Evolutionary conservation across 1,140 invertebrate genomes (phyloP).

Genomic region (Hycleus cichorii): DNA sequence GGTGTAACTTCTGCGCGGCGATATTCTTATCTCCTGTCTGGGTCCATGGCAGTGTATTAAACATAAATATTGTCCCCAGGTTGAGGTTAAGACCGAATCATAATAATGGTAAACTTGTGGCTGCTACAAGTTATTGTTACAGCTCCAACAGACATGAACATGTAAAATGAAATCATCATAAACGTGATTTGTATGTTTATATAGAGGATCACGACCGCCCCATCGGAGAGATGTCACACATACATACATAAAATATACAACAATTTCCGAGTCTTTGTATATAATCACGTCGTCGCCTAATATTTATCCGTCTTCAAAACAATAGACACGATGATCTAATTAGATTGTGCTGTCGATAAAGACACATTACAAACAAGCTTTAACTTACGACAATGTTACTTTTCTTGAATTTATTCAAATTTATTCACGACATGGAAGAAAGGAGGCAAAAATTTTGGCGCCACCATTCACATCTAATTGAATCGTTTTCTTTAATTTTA

Average conservation of each 20-base stretch:
- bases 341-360: no score
- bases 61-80: conserved; percentile 8
- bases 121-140: conserved; percentile 23
- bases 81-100: conserved; percentile 15
- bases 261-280: conserved; percentile 11
- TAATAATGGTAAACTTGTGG: conserved; percentile 8
- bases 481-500: no score
- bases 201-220: conserved; percentile 21
- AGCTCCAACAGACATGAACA: conserved; percentile 17
- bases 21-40: conserved; percentile 3
- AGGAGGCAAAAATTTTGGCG: conserved; percentile 9
- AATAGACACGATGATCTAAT: no score
- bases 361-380: no score
- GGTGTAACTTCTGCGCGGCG: background rate
- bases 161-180: conserved; percentile 30
- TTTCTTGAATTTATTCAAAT: conserved; percentile 1
- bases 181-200: conserved; percentile 26
- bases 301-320: conserved; percentile 1
- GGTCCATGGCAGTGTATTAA: conserved; percentile 2
- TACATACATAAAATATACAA: background rate
- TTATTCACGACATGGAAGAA: background rate
- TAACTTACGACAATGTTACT: no score
- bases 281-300: conserved; percentile 19
- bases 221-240: no score
- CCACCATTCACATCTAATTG: background rate